These are phyloP conservation scores for Trogon melanurus DNA, from an alignment of 2,113 vertebrate genomes.

Conservation along the genomic window DNA sequence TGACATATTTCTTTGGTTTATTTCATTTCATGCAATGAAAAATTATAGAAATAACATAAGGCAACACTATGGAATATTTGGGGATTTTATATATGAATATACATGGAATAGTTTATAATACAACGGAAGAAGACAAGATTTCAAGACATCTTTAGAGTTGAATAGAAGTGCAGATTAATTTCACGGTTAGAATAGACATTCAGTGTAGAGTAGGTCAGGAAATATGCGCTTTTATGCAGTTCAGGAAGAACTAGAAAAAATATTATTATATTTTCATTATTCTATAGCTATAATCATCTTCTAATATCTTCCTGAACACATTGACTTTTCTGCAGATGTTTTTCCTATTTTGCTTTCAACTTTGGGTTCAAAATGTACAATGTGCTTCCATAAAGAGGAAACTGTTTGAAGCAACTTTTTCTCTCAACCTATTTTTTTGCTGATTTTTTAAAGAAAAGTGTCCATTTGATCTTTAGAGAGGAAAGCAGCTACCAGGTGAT, in stretches of 20 bases:
- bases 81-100: background rate
- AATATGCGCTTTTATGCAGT: background rate
- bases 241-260: background rate
- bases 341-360: background rate
- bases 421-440: background rate
- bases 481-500: background rate
- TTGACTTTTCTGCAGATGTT: background rate
- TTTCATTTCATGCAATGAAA: background rate
- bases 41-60: background rate
- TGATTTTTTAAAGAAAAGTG: background rate
- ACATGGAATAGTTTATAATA: background rate
- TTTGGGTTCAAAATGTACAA: background rate
- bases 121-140: background rate
- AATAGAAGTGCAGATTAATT: background rate
- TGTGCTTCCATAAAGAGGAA: background rate
- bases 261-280: background rate
- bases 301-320: background rate
- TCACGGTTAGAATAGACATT: background rate
- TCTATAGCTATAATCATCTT: background rate
- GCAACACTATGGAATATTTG: background rate
- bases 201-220: background rate
- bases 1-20: background rate
- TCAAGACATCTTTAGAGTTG: background rate
- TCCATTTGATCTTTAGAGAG: background rate
- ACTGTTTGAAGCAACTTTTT: background rate